Evolutionary conservation across 2,888 invertebrate species (phyloP).

Genomic region (Stomorhina lunata): DNA sequence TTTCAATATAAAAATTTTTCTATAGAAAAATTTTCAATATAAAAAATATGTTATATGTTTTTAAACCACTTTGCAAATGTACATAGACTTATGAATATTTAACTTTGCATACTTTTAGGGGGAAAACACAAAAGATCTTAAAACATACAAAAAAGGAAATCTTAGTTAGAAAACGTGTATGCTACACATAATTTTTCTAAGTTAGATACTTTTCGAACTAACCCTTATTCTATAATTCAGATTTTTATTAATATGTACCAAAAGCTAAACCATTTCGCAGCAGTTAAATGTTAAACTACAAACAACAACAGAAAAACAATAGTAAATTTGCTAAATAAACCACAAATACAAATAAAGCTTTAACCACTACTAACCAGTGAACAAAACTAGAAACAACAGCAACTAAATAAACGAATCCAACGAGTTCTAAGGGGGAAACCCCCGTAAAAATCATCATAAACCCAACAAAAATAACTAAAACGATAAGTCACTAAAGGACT

Average conservation of each 20-base stretch:
- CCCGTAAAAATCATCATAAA: constrained; percentile 19
- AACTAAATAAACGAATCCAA: constrained; percentile 21
- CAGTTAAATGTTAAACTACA: constrained; percentile 50
- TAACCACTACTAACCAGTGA: constrained; percentile 57
- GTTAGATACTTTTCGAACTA: constrained; percentile 16
- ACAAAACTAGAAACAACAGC: constrained; percentile 22
- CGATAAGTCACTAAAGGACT: constrained; percentile 53
- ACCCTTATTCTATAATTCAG: not conserved
- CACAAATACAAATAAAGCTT: constrained; percentile 62
- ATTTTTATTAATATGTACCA: not conserved
- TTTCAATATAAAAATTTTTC: too few species aligned
- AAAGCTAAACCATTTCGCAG: constrained; percentile 20
- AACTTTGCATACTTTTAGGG: too few species aligned
- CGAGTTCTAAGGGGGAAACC: not conserved
- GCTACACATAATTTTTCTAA: too few species aligned
- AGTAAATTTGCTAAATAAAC: constrained; percentile 61
- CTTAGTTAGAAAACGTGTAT: too few species aligned
- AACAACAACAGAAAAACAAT: constrained; percentile 53
- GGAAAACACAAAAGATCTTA: too few species aligned
- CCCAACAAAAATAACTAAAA: constrained; percentile 26
- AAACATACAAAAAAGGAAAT: too few species aligned
- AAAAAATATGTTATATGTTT: too few species aligned
- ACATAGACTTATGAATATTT: too few species aligned
- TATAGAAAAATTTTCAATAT: too few species aligned
- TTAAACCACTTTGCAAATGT: too few species aligned